phyloP scores from a whole-genome alignment of 2,888 invertebrate genomes.

The Diadromus collaris region DNA sequence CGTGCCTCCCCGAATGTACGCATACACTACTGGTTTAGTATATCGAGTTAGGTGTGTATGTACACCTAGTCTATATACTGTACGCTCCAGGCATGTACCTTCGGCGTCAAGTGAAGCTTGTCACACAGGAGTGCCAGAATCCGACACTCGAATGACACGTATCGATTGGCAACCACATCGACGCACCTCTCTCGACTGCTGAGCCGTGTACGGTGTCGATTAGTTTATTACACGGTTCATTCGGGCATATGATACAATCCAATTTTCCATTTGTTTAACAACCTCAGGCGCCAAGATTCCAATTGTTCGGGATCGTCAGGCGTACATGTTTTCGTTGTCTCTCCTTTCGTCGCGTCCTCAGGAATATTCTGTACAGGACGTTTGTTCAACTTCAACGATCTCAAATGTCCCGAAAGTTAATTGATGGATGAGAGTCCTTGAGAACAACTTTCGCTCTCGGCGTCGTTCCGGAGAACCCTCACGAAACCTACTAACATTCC shows the following conservation, averaged over 20 bases:
- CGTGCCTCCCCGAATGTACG: conserved; percentile 36
- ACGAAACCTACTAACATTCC: conserved; percentile 37
- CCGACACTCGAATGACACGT: conserved; percentile 48
- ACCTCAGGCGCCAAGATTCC: background rate
- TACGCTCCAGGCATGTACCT: conserved; percentile 19
- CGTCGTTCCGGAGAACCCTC: conserved; percentile 44
- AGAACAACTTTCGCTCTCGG: conserved; percentile 50
- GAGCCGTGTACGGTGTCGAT: conserved; percentile 3
- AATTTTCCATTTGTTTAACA: background rate
- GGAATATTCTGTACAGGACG: conserved; percentile 15
- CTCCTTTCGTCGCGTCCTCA: conserved; percentile 1
- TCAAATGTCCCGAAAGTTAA: conserved; percentile 52
- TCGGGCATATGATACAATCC: background rate
- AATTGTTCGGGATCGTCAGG: conserved; percentile 17
- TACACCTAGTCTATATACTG: conserved; percentile 35
- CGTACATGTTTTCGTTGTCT: background rate
- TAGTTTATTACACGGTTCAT: background rate
- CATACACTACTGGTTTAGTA: conserved; percentile 23
- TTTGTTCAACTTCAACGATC: conserved; percentile 39
- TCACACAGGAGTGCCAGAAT: conserved; percentile 35
- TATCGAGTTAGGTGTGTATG: conserved; percentile 31
- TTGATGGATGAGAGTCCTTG: conserved; percentile 57
- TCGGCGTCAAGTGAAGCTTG: conserved; percentile 42
- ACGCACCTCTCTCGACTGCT: conserved; percentile 19
- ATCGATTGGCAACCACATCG: conserved; percentile 34